Conservation (phyloP, 2,888 invertebrate species). For the Furcula furcula region DNA sequence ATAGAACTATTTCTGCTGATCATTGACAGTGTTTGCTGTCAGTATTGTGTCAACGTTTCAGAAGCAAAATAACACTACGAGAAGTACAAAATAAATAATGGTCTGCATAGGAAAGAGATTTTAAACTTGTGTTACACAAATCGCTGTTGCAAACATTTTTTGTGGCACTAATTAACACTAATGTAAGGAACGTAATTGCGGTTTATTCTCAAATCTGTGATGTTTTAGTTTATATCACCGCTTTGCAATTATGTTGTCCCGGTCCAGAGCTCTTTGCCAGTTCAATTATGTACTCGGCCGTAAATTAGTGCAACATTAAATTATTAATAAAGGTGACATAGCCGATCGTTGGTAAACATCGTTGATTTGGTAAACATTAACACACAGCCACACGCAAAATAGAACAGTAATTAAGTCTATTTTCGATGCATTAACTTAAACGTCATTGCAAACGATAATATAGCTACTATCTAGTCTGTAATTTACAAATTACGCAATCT, state of each 20-base stretch:
- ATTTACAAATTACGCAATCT: conserved; percentile 10
- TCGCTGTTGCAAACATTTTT: conserved; percentile 8
- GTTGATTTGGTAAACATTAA: conserved; percentile 23
- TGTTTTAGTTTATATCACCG: conserved; percentile 29
- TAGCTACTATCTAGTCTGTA: background rate
- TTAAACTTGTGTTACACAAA: too few species aligned
- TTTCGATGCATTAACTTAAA: conserved; percentile 18
- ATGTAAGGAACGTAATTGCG: conserved; percentile 15
- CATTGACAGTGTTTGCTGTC: background rate
- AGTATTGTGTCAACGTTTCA: background rate
- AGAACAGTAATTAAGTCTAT: conserved; percentile 19
- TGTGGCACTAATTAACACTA: conserved; percentile 12
- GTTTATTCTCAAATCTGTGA: conserved; percentile 22
- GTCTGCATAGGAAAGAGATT: too few species aligned
- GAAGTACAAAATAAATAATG: too few species aligned
- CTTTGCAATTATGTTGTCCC: conserved; percentile 34
- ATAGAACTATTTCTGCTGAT: background rate
- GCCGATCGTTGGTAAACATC: conserved; percentile 12
- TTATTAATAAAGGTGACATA: conserved; percentile 28
- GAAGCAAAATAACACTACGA: too few species aligned
- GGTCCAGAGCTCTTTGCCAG: conserved; percentile 46
- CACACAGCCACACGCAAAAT: conserved; percentile 9
- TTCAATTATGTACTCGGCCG: conserved; percentile 36
- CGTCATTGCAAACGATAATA: conserved; percentile 3
- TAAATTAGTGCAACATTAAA: conserved; percentile 29